These are phyloP conservation scores for Allobates femoralis DNA, from an alignment of 2,797 vertebrate species.

Conservation along the genomic window DNA sequence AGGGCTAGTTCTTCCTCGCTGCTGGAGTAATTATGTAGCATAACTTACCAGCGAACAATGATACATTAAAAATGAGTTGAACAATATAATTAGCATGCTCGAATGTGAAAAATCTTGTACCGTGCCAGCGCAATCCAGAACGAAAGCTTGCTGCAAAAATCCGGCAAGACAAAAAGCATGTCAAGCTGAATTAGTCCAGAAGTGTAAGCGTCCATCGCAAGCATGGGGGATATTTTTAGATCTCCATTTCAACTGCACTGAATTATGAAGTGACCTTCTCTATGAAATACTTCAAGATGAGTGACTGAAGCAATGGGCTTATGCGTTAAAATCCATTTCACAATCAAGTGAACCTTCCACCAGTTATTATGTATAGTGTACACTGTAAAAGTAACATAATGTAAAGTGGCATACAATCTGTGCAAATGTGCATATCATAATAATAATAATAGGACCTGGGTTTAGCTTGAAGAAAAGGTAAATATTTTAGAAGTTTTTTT, in stretches of 20 bases:
- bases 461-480: not conserved
- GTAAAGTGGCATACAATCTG: not conserved
- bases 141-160: constrained; percentile 29
- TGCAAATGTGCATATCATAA: not conserved
- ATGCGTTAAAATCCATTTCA: not conserved
- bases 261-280: constrained; percentile 58
- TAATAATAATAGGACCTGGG: not conserved
- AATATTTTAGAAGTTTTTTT: too few species aligned
- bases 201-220: constrained; percentile 24
- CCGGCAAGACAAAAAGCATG: constrained; percentile 44
- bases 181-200: constrained; percentile 46
- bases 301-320: constrained; percentile 20
- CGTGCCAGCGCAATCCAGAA: constrained; percentile 24
- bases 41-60: constrained; percentile 58
- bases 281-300: constrained; percentile 34
- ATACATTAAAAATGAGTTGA: constrained; percentile 59
- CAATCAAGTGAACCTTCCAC: constrained; percentile 9
- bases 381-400: not conserved
- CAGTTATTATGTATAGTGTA: not conserved
- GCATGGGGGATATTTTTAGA: constrained; percentile 41
- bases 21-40: constrained; percentile 62
- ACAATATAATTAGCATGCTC: constrained; percentile 58
- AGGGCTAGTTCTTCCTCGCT: constrained; percentile 53
- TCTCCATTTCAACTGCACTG: constrained; percentile 26
- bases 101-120: constrained; percentile 47